phyloP scores from a whole-genome alignment of 2,113 vertebrate species.

The Lophura nycthemera region DNA sequence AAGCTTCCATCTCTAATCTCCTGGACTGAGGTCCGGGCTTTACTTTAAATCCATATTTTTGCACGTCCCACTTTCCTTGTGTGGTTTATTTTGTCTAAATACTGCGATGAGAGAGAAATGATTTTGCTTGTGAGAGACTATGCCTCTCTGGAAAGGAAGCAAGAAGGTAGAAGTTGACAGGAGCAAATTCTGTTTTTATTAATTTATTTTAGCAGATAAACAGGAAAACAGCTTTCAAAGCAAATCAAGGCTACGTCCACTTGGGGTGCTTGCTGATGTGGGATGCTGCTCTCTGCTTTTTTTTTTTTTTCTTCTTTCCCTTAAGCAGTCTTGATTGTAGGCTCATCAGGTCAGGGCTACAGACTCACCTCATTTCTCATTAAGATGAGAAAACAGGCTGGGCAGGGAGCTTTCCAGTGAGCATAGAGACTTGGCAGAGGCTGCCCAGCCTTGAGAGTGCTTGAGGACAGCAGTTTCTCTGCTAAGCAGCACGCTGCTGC shows the following conservation, averaged over 20 bases:
- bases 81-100: conserved; percentile 18
- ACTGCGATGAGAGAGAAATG: neutral
- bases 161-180: neutral
- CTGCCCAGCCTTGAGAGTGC: neutral
- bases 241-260: neutral
- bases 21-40: neutral
- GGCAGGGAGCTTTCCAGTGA: neutral
- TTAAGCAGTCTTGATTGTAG: no score
- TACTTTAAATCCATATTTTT: neutral
- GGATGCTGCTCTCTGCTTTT: neutral
- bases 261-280: neutral
- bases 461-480: neutral
- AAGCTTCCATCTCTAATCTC: no score
- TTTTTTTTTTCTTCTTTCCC: no score
- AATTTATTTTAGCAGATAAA: conserved; percentile 24
- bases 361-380: no score
- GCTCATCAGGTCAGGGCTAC: no score
- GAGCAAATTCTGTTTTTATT: neutral
- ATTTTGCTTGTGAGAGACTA: neutral
- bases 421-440: neutral
- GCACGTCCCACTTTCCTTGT: neutral
- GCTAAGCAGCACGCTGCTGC: neutral
- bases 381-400: neutral
- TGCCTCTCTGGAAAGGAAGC: neutral
- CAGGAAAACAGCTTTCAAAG: conserved; percentile 4